These are phyloP conservation scores for Hoplias malabaricus DNA, from an alignment of 2,113 vertebrate species.

Conservation along the genomic window DNA sequence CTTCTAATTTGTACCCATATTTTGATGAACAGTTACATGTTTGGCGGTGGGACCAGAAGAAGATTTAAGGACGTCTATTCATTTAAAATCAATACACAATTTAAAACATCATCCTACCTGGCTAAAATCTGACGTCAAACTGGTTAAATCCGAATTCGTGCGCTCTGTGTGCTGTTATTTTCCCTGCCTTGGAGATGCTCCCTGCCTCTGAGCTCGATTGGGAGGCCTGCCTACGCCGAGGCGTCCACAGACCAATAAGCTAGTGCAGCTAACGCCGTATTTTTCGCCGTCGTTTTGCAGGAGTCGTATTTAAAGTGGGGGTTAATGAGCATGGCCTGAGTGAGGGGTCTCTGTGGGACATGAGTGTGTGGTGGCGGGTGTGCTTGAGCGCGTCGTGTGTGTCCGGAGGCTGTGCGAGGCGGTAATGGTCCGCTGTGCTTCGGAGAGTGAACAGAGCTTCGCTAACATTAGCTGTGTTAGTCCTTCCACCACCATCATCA, in stretches of 20 bases:
- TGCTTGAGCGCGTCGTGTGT: background rate
- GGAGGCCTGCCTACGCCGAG: slow-evolving; percentile 47
- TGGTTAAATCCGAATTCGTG: background rate
- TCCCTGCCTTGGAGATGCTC: background rate
- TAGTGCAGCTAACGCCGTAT: slow-evolving; percentile 54
- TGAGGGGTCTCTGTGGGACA: background rate
- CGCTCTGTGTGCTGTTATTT: slow-evolving; percentile 29
- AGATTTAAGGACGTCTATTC: too few species aligned
- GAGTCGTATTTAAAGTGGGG: background rate
- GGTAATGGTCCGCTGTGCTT: slow-evolving; percentile 4
- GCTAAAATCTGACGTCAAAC: too few species aligned
- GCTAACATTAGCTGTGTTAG: too few species aligned
- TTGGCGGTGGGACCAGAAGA: too few species aligned
- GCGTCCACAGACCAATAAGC: slow-evolving; percentile 51
- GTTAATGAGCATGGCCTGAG: background rate
- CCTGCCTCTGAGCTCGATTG: slow-evolving; percentile 24
- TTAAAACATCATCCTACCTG: too few species aligned
- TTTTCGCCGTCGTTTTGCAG: slow-evolving; percentile 1
- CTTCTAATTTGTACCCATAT: too few species aligned
- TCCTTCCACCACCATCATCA: too few species aligned
- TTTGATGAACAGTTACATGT: too few species aligned
- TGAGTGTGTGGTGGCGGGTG: slow-evolving; percentile 28
- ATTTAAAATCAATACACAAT: too few species aligned
- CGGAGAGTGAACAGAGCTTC: slow-evolving; percentile 48
- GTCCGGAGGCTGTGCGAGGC: too few species aligned